phyloP scores from a whole-genome alignment of 2,888 invertebrate genomes.

The Herminia tarsipennalis region DNA sequence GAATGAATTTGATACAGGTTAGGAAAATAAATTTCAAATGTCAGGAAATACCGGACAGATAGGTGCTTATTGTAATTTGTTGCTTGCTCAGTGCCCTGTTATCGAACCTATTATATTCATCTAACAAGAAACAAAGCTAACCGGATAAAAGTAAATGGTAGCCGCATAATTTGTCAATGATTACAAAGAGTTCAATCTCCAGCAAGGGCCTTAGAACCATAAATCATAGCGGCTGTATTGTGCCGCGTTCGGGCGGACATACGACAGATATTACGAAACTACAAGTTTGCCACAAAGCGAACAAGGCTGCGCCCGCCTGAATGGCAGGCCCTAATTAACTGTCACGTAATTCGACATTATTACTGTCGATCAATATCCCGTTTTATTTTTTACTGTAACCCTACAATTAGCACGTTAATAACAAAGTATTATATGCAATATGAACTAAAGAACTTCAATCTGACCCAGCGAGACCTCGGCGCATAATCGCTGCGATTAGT shows the following conservation, averaged over 20 bases:
- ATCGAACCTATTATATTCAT: constrained; percentile 49
- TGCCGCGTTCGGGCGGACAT: constrained; percentile 59
- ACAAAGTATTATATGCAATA: not conserved
- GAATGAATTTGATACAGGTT: constrained; percentile 18
- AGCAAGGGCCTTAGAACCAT: constrained; percentile 59
- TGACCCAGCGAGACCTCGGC: constrained; percentile 20
- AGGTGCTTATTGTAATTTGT: constrained; percentile 40
- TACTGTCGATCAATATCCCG: constrained; percentile 55
- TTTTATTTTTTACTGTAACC: constrained; percentile 42
- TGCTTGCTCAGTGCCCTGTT: constrained; percentile 37
- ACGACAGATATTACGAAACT: constrained; percentile 74
- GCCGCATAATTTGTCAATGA: constrained; percentile 76
- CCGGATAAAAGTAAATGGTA: constrained; percentile 69
- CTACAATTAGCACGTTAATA: constrained; percentile 31
- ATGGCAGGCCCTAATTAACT: constrained; percentile 82
- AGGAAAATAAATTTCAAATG: constrained; percentile 40
- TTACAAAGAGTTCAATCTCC: constrained; percentile 73
- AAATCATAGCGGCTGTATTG: constrained; percentile 73
- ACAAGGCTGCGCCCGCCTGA: constrained; percentile 62
- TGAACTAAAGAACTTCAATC: constrained; percentile 1
- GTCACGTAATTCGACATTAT: constrained; percentile 78
- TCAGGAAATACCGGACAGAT: constrained; percentile 22
- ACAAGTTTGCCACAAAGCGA: constrained; percentile 65
- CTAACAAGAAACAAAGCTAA: constrained; percentile 48
- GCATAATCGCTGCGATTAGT: constrained; percentile 35